A percentile compares a stretch with the other conserved stretches of the same genome.
Conservation (phyloP, 2,888 invertebrate species). For the Oligia latruncula region DNA sequence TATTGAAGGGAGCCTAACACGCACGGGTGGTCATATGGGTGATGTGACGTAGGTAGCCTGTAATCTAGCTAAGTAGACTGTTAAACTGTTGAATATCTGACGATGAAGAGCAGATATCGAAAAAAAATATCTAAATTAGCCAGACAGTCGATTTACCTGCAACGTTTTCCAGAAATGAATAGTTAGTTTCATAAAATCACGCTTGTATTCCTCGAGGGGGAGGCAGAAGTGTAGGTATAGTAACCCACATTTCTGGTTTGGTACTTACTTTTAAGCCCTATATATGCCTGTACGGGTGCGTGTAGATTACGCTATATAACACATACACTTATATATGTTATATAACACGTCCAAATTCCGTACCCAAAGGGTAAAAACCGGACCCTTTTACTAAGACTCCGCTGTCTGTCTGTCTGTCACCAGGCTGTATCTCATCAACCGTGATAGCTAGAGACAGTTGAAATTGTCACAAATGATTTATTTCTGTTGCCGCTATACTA, state of each 20-base stretch:
- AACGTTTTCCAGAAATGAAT: neutral
- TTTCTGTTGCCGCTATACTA: too few species aligned
- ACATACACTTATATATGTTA: too few species aligned
- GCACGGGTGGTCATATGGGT: conserved; percentile 51
- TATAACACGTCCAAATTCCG: too few species aligned
- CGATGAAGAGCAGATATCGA: neutral
- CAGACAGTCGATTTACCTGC: neutral
- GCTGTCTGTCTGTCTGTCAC: too few species aligned
- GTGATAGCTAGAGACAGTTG: too few species aligned
- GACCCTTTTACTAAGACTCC: too few species aligned
- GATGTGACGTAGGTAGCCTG: conserved; percentile 37
- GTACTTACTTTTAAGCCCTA: too few species aligned
- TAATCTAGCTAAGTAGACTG: conserved; percentile 7
- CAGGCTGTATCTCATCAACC: too few species aligned
- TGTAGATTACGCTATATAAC: too few species aligned
- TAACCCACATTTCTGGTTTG: neutral
- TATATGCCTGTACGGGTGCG: too few species aligned
- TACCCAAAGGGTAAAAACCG: too few species aligned
- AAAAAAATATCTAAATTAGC: neutral
- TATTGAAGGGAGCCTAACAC: conserved; percentile 34
- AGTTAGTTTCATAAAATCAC: neutral
- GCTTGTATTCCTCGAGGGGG: neutral
- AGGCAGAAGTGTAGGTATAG: neutral
- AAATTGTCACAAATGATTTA: too few species aligned
- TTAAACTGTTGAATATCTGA: neutral